Percentiles rank a stretch among this genome's conserved stretches.
Evolutionary conservation across 2,113 vertebrate species (phyloP).

Genomic region (Sakesphorus luctuosus): DNA sequence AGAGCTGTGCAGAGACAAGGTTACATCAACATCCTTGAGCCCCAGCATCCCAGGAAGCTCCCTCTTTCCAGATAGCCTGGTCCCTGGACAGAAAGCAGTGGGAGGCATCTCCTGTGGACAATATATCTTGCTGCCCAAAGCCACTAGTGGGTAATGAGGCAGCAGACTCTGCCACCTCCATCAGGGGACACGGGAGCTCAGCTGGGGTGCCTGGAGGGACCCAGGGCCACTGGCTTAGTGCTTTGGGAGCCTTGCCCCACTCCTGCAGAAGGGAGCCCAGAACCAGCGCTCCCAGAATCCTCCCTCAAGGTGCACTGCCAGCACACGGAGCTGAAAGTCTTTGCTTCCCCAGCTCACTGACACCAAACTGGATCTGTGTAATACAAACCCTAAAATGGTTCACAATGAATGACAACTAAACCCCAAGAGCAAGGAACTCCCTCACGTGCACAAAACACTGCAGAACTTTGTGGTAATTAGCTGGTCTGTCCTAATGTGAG

Average conservation of each 20-base stretch:
- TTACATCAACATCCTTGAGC: neutral
- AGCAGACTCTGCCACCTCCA: neutral
- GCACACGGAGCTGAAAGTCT: fast-evolving
- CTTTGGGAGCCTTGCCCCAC: fast-evolving
- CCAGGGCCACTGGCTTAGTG: neutral
- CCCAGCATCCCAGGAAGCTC: neutral
- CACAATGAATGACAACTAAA: fast-evolving
- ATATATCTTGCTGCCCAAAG: neutral
- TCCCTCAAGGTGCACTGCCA: fast-evolving
- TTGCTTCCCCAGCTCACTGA: neutral
- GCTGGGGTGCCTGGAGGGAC: no score
- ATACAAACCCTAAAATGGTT: neutral
- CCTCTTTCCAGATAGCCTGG: fast-evolving
- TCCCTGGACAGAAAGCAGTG: no score
- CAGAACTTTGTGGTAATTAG: neutral
- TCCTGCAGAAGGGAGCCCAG: fast-evolving
- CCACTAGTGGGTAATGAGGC: fast-evolving
- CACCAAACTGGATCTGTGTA: no score
- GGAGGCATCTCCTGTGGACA: neutral
- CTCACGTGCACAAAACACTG: neutral
- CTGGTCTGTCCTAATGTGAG: neutral
- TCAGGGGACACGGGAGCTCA: fast-evolving
- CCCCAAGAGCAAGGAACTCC: neutral
- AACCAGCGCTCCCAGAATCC: fast-evolving
- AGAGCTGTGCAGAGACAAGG: neutral